Percentiles rank a stretch among this genome's conserved stretches.
phyloP scores from a whole-genome alignment of 2,797 vertebrate genomes.

The Diceros bicornis region DNA sequence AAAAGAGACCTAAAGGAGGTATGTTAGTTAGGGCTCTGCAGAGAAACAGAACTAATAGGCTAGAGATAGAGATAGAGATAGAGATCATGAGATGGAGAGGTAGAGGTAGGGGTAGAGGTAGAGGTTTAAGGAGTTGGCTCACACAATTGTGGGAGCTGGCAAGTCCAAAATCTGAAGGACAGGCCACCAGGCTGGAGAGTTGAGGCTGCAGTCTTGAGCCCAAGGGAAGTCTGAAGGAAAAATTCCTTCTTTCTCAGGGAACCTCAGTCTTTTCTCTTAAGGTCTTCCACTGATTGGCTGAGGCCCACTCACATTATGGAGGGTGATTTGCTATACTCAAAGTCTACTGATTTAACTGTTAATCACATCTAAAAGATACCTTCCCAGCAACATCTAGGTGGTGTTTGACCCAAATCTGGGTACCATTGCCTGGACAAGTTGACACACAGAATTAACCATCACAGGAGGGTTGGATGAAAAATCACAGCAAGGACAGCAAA shows the following conservation, averaged over 20 bases:
- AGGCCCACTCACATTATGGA: not conserved
- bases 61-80: no score
- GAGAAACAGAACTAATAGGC: not conserved
- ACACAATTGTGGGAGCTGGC: not conserved
- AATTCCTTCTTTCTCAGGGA: not conserved
- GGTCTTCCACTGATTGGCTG: not conserved
- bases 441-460: not conserved
- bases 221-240: not conserved
- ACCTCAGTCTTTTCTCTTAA: not conserved
- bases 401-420: not conserved
- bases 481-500: not conserved
- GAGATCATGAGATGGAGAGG: no score
- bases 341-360: not conserved
- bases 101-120: no score
- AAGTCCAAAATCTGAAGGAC: not conserved
- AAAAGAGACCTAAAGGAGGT: not conserved
- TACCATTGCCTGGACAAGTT: not conserved
- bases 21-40: not conserved
- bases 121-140: not conserved
- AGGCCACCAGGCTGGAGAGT: not conserved
- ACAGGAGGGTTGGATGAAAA: not conserved
- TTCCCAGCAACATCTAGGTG: not conserved
- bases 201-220: not conserved
- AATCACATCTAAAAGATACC: not conserved
- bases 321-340: not conserved